phyloP scores from a whole-genome alignment of 2,113 vertebrate genomes.

The Petroica traversi region DNA sequence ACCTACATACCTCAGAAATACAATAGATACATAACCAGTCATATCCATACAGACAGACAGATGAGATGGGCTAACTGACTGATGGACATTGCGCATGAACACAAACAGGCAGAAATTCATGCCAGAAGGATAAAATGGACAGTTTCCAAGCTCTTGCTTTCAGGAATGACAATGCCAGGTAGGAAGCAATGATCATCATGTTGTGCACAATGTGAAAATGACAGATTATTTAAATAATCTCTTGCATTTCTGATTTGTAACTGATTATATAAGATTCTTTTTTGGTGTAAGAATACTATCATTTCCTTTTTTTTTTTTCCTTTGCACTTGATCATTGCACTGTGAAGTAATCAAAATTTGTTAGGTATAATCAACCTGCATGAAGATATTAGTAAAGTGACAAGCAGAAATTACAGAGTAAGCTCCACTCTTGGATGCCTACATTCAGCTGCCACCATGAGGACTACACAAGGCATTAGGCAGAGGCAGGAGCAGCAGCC shows the following conservation, averaged over 20 bases:
- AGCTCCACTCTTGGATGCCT: background rate
- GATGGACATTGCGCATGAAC: background rate
- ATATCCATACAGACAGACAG: background rate
- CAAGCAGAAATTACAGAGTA: background rate
- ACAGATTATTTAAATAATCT: background rate
- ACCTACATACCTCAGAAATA: conserved; percentile 60
- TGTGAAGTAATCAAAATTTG: background rate
- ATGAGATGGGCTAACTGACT: conserved; percentile 26
- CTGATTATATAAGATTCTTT: background rate
- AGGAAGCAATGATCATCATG: background rate
- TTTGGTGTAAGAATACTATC: background rate
- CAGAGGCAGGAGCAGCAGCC: background rate
- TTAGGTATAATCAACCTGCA: background rate
- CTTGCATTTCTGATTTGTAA: background rate
- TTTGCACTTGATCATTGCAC: background rate
- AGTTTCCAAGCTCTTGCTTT: background rate
- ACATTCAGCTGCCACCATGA: background rate
- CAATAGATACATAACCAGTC: background rate
- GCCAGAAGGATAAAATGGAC: background rate
- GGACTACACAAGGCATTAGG: background rate
- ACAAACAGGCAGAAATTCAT: conserved; percentile 3
- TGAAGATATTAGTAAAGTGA: background rate
- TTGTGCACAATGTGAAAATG: background rate
- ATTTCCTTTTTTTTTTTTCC: background rate
- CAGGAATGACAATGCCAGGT: background rate